Conservation (phyloP, 2,797 vertebrate species). For the Chaetodon trifasciatus region DNA sequence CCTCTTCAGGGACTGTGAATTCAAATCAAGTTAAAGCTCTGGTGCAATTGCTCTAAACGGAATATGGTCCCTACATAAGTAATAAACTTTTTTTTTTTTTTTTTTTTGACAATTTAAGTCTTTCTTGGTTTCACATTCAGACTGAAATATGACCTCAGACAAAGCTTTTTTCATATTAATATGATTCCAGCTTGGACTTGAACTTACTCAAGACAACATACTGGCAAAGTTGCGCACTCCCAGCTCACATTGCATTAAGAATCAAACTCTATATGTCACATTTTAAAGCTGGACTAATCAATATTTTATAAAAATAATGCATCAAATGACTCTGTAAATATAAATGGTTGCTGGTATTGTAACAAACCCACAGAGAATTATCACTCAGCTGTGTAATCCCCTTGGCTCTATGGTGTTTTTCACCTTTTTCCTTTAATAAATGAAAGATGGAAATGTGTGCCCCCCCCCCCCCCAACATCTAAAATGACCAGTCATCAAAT, state of each 20-base stretch:
- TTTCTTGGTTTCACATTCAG: neutral
- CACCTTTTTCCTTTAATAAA: no score
- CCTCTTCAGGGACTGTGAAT: neutral
- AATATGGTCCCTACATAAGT: neutral
- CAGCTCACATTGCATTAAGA: no score
- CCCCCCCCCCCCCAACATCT: no score
- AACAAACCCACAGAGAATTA: neutral
- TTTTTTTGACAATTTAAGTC: neutral
- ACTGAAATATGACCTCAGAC: neutral
- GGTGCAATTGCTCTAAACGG: neutral
- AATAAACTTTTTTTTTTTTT: neutral
- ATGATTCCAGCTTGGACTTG: neutral
- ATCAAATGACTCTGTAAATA: neutral
- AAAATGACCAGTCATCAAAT: neutral
- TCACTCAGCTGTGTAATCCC: no score
- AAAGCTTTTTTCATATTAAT: neutral
- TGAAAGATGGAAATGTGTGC: no score
- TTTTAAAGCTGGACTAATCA: neutral
- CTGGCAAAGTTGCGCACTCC: neutral
- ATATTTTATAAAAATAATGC: neutral
- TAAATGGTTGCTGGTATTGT: neutral
- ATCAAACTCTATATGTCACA: neutral
- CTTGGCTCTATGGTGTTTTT: neutral
- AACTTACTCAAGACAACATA: neutral
- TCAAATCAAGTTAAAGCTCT: neutral